Conservation (phyloP, 1,140 invertebrate genomes). For the Drosophila bifasciata region DNA sequence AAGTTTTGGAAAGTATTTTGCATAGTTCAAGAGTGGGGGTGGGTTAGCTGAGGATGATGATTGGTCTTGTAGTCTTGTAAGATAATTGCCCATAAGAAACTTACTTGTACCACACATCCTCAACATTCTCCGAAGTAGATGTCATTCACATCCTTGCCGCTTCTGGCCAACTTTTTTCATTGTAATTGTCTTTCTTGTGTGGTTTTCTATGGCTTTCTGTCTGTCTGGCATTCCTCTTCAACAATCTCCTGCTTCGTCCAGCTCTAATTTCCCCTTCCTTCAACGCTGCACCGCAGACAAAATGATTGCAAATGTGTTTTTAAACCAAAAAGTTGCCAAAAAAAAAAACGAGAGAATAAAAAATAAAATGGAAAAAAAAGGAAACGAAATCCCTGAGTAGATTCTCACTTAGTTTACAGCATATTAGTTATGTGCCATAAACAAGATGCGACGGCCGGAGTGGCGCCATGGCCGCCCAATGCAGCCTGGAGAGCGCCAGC, state of each 20-base stretch:
- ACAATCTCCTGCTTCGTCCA: slow-evolving; percentile 23
- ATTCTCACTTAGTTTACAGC: slow-evolving; percentile 77
- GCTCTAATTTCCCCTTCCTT: slow-evolving; percentile 24
- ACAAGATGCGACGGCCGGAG: slow-evolving; percentile 69
- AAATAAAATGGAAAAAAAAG: neutral
- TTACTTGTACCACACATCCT: too few relatives aligned
- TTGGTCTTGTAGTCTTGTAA: too few relatives aligned
- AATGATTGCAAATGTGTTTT: slow-evolving; percentile 76
- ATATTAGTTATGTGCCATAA: slow-evolving; percentile 81
- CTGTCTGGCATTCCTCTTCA: neutral
- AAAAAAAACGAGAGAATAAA: neutral
- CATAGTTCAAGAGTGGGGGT: too few relatives aligned
- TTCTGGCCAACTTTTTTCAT: neutral
- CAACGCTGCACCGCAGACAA: slow-evolving; percentile 16
- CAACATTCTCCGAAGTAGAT: too few relatives aligned
- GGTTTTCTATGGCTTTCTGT: slow-evolving; percentile 12
- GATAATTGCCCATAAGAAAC: too few relatives aligned
- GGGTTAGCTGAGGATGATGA: too few relatives aligned
- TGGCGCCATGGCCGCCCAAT: slow-evolving; percentile 50
- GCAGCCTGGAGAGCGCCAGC: slow-evolving; percentile 43
- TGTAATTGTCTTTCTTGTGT: slow-evolving; percentile 23
- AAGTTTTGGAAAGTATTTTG: too few relatives aligned
- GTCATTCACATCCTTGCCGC: too few relatives aligned
- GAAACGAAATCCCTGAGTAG: slow-evolving; percentile 17
- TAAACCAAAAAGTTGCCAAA: slow-evolving; percentile 65